A percentile compares a stretch with the other conserved stretches of the same genome.
Evolutionary conservation across 2,113 vertebrate genomes (phyloP).

Genomic region (Setophaga coronata): DNA sequence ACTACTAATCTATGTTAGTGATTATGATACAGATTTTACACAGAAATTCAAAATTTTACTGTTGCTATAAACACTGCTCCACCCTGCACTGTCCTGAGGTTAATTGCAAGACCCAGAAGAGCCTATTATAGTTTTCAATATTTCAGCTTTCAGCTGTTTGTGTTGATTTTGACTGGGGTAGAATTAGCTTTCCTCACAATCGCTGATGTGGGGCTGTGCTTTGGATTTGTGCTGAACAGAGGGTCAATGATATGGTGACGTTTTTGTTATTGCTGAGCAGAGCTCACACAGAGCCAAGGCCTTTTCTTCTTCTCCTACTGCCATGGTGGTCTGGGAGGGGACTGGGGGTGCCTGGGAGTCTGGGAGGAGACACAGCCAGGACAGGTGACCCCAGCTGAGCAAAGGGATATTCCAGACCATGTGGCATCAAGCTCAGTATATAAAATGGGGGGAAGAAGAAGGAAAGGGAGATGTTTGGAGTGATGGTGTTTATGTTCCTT

Average conservation of each 20-base stretch:
- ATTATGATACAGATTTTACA: not conserved
- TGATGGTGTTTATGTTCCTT: not conserved
- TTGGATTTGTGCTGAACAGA: not conserved
- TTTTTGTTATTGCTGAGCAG: not conserved
- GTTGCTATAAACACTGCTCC: accelerated
- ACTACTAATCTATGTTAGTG: not conserved
- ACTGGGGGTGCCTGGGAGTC: accelerated
- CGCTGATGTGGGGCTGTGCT: not conserved
- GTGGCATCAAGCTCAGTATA: not conserved
- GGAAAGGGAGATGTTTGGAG: not conserved
- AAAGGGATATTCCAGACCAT: not conserved
- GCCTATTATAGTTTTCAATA: not conserved
- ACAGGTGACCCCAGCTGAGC: not conserved
- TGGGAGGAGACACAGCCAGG: not conserved
- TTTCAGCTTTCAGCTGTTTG: not conserved
- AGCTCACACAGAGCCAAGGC: not conserved
- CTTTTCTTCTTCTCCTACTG: not conserved
- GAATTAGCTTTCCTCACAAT: not conserved
- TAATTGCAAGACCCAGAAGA: not conserved
- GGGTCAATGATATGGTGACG: accelerated
- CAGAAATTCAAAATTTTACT: not conserved
- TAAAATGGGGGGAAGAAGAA: not conserved
- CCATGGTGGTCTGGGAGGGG: too few species aligned
- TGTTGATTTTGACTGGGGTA: not conserved
- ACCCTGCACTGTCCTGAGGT: not conserved